Evolutionary conservation across 2,888 invertebrate genomes (phyloP), one percentile per base, ranked within the genome.

Genomic region (Caenorhabditis sp.): DNA sequence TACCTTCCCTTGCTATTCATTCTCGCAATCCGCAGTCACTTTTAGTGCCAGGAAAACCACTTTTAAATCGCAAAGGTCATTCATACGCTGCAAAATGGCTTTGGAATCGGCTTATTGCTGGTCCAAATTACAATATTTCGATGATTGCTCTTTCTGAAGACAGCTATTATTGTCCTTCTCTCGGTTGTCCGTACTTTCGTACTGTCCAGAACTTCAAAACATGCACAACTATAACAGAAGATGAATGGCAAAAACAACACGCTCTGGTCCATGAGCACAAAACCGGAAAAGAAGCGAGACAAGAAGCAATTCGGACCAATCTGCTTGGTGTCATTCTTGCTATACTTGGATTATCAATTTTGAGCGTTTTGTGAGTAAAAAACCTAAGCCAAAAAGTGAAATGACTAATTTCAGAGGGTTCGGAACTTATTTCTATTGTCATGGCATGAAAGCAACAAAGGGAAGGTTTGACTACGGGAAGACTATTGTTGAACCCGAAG

Each of bases 81-180:
- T 83, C 83, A 0, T 87, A 88, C 41, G 88, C 88, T 0, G 88
- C 88, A 7, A 88, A 87, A 74, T 87, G 86, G 86, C 65, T 88
- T 15, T 87, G 88, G 88, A 87, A 87, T 77, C 80, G 87, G 8
- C 66, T 88, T n/a, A 81, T 85, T 15, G 76, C 79, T 17, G 86
- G 88, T 0, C 85, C 87, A 22, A 76, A 80, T 11, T 87, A 85
- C 77, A 87, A 87, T 46, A 77, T 72, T 11, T 82, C 85, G 0
- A 59, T 53, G 20, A 74, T 83, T 17, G 79, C 83, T 2, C 71
- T 88, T 15, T 86, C 86, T 1, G 78, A 83, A 41, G 88, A 87
- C 52, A 50, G 83, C 1, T 87, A 87, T 62, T 88, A 81, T 56
- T 87, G 88, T 61, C 88, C 87, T 4, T 82, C 86, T 24, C 63